Conservation (phyloP, 2,888 invertebrate genomes). For the Steinernema scapterisci region DNA sequence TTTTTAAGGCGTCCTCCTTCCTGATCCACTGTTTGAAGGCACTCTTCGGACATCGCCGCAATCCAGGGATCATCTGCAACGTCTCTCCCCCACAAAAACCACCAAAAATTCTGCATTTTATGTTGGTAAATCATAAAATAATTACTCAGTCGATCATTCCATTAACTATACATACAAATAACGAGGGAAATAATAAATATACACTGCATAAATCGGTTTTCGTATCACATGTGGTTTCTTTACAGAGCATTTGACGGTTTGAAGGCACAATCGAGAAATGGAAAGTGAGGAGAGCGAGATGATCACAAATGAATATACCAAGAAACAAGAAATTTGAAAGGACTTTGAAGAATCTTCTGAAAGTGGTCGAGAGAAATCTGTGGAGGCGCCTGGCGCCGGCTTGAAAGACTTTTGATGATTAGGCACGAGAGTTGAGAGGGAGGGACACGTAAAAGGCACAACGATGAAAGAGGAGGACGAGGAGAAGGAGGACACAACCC, state of each 20-base stretch:
- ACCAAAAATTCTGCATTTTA: slow-evolving; percentile 11
- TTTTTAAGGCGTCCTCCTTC: too few species aligned
- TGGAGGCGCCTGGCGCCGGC: neutral
- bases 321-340: neutral
- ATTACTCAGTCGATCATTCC: neutral
- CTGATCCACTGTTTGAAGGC: too few species aligned
- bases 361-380: neutral
- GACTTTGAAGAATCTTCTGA: slow-evolving; percentile 1
- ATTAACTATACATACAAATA: slow-evolving; percentile 18
- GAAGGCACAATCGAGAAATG: slow-evolving; percentile 20
- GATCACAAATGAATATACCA: slow-evolving; percentile 1
- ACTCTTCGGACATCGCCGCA: neutral
- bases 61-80: neutral
- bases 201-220: neutral
- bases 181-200: slow-evolving; percentile 4
- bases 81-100: neutral
- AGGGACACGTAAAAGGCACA: neutral
- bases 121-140: slow-evolving; percentile 12
- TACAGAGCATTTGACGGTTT: slow-evolving; percentile 1
- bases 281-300: slow-evolving; percentile 7
- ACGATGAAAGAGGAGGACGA: neutral
- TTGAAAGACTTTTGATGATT: slow-evolving; percentile 19
- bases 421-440: neutral
- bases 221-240: slow-evolving; percentile 16
- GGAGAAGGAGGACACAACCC: slow-evolving; percentile 2